phyloP scores from a whole-genome alignment of 53 echinoderm and acorn worm species.

The Echinarachnius parma region DNA sequence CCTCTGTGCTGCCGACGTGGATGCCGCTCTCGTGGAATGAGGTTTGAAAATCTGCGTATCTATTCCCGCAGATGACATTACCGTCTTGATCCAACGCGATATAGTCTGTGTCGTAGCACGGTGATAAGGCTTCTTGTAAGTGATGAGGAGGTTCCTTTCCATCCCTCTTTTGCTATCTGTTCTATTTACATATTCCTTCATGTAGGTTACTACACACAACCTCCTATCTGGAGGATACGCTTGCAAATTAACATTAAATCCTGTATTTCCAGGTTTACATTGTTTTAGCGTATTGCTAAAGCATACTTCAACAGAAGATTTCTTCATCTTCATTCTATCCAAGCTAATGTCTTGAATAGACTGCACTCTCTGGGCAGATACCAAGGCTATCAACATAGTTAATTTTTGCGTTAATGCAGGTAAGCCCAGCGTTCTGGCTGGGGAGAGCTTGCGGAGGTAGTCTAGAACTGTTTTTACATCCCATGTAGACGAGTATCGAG shows the following conservation, averaged over 20 bases:
- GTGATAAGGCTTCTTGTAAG: slow-evolving; percentile 49
- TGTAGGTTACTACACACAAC: slow-evolving; percentile 33
- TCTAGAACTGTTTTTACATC: slow-evolving; percentile 29
- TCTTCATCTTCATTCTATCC: slow-evolving; percentile 10
- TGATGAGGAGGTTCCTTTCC: slow-evolving; percentile 39
- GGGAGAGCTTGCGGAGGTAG: slow-evolving; percentile 7
- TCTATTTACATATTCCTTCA: slow-evolving; percentile 35
- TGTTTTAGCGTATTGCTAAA: slow-evolving; percentile 36
- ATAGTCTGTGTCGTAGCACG: slow-evolving; percentile 32
- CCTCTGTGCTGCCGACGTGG: too few relatives aligned
- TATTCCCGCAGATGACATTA: slow-evolving; percentile 27
- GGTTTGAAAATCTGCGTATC: slow-evolving; percentile 41
- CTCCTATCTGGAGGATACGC: slow-evolving; percentile 46
- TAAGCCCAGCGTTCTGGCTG: neutral
- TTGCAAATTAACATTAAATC: slow-evolving; percentile 7
- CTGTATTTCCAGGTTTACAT: slow-evolving; percentile 42
- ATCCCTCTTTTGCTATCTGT: slow-evolving; percentile 15
- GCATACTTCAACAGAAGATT: neutral
- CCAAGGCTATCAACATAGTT: slow-evolving; percentile 28
- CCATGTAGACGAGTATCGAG: slow-evolving; percentile 38
- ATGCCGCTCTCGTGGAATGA: slow-evolving; percentile 41
- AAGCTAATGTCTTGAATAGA: slow-evolving; percentile 15
- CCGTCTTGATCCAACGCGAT: slow-evolving; percentile 40
- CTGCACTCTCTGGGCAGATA: slow-evolving; percentile 34
- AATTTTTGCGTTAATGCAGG: slow-evolving; percentile 12